Conservation (phyloP, 1,140 invertebrate species). For the Drosophila repletoides region DNA sequence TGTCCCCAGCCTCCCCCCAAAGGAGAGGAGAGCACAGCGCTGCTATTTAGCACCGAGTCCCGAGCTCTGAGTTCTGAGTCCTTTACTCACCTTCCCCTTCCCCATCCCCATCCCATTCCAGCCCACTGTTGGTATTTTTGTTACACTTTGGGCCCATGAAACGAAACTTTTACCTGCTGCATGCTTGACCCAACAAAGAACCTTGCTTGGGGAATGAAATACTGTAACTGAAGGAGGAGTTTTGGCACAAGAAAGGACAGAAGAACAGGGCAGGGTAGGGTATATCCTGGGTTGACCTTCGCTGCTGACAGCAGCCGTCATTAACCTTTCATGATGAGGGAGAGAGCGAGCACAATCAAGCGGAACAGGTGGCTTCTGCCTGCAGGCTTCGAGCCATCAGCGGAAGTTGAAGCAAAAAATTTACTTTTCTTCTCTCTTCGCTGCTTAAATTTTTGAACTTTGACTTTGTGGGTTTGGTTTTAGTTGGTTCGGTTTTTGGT, state of each 20-base stretch:
- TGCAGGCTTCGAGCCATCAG: slow-evolving; percentile 3
- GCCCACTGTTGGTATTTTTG: slow-evolving; percentile 42
- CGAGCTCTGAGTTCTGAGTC: background rate
- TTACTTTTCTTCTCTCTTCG: background rate
- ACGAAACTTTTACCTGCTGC: slow-evolving; percentile 70
- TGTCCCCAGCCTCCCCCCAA: slow-evolving; percentile 24
- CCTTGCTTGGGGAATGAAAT: slow-evolving; percentile 2
- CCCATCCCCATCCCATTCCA: background rate
- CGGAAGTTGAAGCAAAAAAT: slow-evolving; percentile 38
- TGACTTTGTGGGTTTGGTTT: slow-evolving; percentile 24
- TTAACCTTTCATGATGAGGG: slow-evolving; percentile 74
- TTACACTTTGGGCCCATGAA: slow-evolving; percentile 50
- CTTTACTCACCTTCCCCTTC: background rate
- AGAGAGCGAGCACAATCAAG: slow-evolving; percentile 62
- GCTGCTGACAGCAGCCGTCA: slow-evolving; percentile 75
- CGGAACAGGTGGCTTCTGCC: slow-evolving; percentile 62
- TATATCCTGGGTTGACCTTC: slow-evolving; percentile 70
- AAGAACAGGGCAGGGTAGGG: background rate
- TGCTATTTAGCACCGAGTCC: slow-evolving; percentile 61
- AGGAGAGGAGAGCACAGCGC: slow-evolving; percentile 19
- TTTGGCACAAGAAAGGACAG: background rate
- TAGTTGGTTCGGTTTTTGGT: slow-evolving; percentile 26
- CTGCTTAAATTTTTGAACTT: slow-evolving; percentile 28
- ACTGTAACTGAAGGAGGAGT: background rate
- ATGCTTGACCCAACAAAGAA: slow-evolving; percentile 64